phyloP scores from a whole-genome alignment of 2,113 vertebrate genomes.

The Callithrix jacchus region DNA sequence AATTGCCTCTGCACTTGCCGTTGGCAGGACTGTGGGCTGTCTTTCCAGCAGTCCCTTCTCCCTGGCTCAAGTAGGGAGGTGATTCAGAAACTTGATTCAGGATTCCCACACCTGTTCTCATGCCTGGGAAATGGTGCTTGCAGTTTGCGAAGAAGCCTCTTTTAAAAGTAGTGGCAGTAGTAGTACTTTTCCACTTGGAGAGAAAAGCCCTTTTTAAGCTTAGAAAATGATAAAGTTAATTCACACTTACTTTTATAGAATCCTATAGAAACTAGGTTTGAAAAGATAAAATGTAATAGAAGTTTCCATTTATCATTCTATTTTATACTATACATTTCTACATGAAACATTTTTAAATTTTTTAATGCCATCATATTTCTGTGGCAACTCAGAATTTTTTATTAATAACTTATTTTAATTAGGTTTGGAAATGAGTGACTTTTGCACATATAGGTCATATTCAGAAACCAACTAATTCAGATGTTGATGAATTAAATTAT shows the following conservation, averaged over 20 bases:
- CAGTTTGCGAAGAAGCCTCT: neutral
- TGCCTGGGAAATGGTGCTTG: neutral
- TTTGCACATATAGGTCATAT: neutral
- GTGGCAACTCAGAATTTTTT: neutral
- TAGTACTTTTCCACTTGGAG: neutral
- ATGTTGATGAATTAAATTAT: neutral
- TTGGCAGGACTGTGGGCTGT: neutral
- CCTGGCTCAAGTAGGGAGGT: neutral
- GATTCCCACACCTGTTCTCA: neutral
- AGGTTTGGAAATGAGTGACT: neutral
- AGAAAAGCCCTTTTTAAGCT: neutral
- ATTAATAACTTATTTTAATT: constrained; percentile 18
- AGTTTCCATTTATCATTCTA: neutral
- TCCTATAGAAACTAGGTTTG: neutral
- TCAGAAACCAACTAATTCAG: constrained; percentile 17
- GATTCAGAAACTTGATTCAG: neutral
- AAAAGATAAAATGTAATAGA: neutral
- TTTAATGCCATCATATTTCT: neutral
- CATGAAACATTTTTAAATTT: neutral
- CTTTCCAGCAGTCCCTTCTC: neutral
- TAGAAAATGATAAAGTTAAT: neutral
- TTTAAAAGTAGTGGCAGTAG: no score
- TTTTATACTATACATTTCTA: neutral
- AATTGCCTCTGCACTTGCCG: neutral
- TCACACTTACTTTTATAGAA: neutral